These are phyloP conservation scores for Siniperca obscura DNA, from an alignment of 2,797 vertebrate species.

Conservation along the genomic window DNA sequence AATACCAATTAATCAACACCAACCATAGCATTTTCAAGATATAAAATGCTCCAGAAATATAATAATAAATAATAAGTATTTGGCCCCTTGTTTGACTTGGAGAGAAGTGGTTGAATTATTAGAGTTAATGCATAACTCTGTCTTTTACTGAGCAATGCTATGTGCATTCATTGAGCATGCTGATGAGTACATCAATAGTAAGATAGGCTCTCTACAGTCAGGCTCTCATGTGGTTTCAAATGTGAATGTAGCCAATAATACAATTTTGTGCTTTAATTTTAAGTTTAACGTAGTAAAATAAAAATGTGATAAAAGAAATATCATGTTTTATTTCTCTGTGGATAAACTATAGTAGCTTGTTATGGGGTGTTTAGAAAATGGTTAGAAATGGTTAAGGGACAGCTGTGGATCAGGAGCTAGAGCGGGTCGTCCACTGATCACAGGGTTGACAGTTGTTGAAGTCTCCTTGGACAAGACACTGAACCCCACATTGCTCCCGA, in stretches of 20 bases:
- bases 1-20: conserved; percentile 6
- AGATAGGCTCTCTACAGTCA: conserved; percentile 10
- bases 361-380: background rate
- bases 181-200: conserved; percentile 35
- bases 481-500: too few species aligned
- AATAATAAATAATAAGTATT: background rate
- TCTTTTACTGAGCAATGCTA: conserved; percentile 6
- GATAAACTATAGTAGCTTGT: background rate
- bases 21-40: background rate
- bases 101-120: conserved; percentile 26
- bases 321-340: background rate
- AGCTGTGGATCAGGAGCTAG: too few species aligned
- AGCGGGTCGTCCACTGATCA: too few species aligned
- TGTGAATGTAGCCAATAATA: conserved; percentile 13
- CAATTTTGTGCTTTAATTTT: conserved; percentile 2
- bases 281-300: background rate
- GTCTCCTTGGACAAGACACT: too few species aligned
- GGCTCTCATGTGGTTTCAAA: conserved; percentile 21
- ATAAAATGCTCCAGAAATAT: background rate
- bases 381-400: background rate
- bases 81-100: background rate
- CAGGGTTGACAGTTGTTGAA: too few species aligned
- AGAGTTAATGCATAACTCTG: conserved; percentile 20
- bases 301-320: background rate
- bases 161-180: conserved; percentile 26